Evolutionary conservation across 2,113 vertebrate genomes (phyloP).

Genomic region (Corythoichthys intestinalis): DNA sequence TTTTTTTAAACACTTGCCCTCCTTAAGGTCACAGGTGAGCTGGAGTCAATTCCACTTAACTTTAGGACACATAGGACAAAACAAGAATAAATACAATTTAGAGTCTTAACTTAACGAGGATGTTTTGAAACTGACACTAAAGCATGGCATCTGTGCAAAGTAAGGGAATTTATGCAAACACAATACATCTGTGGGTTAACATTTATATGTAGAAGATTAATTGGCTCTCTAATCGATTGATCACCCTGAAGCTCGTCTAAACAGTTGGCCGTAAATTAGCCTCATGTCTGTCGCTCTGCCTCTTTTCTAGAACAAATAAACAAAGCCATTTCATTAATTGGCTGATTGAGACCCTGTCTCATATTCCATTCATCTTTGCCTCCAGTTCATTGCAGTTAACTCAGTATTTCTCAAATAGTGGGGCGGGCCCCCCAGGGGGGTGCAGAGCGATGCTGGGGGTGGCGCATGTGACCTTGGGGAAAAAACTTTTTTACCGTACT

Average conservation of each 20-base stretch:
- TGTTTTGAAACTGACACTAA: not conserved
- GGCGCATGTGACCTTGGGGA: no score
- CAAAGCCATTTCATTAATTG: constrained; percentile 29
- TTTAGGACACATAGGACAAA: not conserved
- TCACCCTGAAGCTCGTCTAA: constrained; percentile 21
- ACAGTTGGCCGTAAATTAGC: constrained; percentile 26
- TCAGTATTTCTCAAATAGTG: not conserved
- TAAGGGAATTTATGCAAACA: constrained; percentile 26
- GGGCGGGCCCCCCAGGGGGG: no score
- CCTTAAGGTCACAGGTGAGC: not conserved
- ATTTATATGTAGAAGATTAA: constrained; percentile 30
- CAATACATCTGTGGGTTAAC: constrained; percentile 24
- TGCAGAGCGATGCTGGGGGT: no score
- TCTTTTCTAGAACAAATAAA: constrained; percentile 30
- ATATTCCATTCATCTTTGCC: not conserved
- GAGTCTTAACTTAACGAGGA: no score
- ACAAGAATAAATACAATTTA: not conserved
- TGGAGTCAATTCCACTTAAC: not conserved
- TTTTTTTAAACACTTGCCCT: not conserved
- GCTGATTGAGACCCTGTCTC: constrained; percentile 26
- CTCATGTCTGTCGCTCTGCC: constrained; percentile 8
- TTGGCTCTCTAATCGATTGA: constrained; percentile 30
- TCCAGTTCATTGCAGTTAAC: constrained; percentile 5
- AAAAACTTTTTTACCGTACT: no score
- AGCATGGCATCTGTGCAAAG: not conserved